Evolutionary conservation across 2,888 invertebrate species (phyloP), one percentile per base, ranked within the genome.

Genomic region (Spicauda simplicius): DNA sequence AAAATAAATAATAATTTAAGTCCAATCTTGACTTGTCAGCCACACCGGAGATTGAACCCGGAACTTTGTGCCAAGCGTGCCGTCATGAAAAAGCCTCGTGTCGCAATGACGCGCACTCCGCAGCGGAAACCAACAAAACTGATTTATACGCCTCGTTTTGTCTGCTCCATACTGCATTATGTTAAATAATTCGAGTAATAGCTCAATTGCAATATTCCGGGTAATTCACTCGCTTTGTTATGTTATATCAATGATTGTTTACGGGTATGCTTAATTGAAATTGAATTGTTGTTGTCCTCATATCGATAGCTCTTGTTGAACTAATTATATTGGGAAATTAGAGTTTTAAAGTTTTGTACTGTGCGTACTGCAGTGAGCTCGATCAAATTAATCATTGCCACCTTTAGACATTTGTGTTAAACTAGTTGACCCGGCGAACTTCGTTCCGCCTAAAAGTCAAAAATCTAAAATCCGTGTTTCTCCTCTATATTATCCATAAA

Each of bases 91-190:
- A 45, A 25, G 41, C 6, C 25, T 5, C 1, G 37, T 58, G 64
- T 58, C 57, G 64, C 64, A 64, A 37, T 64, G 64, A 52, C 64
- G 57, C 41, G 64, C 37, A 55, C 14, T 52, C 64, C 57, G 64
- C 64, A 64, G n/a, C 64, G 64, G 64, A 58, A 64, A 64, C 64
- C 64, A 37, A 64, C 64, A 64, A 57, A 57, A 64, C 57, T 64
- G 64, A 64, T 64, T 58, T 64, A 64, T 58, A 41, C 37, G 52
- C 52, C 57, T 45, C 58, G 64, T 64, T 64, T 58, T 52, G 57
- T 64, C 64, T 64, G 20, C 16, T 56, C 56, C 25, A 16, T 37
- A 58, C 64, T 64, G 64, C 64, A 58, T 64, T 64, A 57, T 63
- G 63, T 63, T 63, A 48, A 63, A 48, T 48, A 37, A 37, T 37